Conservation (phyloP, 2,113 vertebrate species). For the Callaeas wilsoni region DNA sequence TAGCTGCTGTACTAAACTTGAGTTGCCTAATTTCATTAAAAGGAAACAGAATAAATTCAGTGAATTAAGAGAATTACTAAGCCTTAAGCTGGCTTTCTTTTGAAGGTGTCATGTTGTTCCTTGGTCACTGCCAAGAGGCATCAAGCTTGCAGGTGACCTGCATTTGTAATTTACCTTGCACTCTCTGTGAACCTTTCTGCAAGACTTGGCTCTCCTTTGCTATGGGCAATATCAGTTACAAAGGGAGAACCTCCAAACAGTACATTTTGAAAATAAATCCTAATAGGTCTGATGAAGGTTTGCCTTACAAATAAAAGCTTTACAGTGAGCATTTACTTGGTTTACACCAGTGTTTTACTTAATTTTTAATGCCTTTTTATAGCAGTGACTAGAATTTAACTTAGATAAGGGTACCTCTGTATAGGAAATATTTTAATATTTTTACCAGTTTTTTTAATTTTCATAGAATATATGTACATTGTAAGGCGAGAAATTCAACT, state of each 20-base stretch:
- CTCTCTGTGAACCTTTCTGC: not conserved
- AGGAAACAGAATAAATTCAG: not conserved
- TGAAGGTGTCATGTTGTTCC: not conserved
- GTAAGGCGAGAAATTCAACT: constrained; percentile 14
- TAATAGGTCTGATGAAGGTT: constrained; percentile 1
- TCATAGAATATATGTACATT: constrained; percentile 10
- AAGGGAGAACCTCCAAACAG: not conserved
- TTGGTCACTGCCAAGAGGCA: not conserved
- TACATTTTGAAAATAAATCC: not conserved
- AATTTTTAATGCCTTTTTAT: constrained; percentile 61
- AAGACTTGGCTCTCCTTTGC: not conserved
- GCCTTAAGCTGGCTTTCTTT: constrained; percentile 13
- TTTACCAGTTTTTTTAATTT: constrained; percentile 59
- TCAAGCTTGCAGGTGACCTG: not conserved
- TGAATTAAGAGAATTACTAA: not conserved
- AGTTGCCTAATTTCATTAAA: not conserved
- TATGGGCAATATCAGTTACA: not conserved
- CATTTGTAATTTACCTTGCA: not conserved
- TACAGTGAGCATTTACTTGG: not conserved
- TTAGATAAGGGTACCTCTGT: constrained; percentile 33
- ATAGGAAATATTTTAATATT: constrained; percentile 63
- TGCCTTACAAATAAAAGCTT: constrained; percentile 44
- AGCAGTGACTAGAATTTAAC: constrained; percentile 34
- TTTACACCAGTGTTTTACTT: constrained; percentile 47
- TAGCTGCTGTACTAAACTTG: not conserved